Conservation (phyloP, 1,140 invertebrate species). For the Melipona quadrifasciata region DNA sequence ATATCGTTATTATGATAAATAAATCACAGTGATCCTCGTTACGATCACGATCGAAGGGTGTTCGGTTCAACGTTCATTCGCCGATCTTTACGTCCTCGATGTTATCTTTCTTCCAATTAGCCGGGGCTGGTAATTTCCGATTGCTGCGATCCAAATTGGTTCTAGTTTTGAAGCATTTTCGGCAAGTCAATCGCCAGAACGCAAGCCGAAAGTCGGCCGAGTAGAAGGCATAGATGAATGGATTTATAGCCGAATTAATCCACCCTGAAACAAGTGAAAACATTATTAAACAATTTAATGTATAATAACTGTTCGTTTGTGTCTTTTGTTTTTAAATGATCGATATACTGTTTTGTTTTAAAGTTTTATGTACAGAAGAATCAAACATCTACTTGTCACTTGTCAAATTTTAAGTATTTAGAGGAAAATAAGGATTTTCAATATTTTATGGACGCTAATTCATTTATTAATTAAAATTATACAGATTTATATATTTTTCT, state of each 20-base stretch:
- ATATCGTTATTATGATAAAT: background rate
- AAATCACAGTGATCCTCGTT: conserved; percentile 33
- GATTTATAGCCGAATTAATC: conserved; percentile 95
- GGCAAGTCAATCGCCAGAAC: conserved; percentile 88
- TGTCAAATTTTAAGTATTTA: no score
- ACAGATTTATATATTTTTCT: no score
- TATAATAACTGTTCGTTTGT: background rate
- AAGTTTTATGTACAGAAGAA: no score
- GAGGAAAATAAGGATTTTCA: no score
- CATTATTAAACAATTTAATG: background rate
- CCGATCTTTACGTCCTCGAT: conserved; percentile 62
- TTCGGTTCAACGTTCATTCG: background rate
- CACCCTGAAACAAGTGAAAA: conserved; percentile 83
- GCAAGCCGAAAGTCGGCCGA: conserved; percentile 92
- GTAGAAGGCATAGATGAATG: conserved; percentile 94
- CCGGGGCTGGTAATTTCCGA: conserved; percentile 56
- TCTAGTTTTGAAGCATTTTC: conserved; percentile 69
- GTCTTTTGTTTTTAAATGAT: background rate
- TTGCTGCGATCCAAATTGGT: conserved; percentile 48
- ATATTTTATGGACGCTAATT: no score
- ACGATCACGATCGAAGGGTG: background rate
- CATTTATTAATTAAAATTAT: no score
- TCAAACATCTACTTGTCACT: no score
- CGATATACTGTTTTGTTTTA: background rate
- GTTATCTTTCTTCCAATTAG: conserved; percentile 63